Evolutionary conservation across 2,888 invertebrate genomes (phyloP).

Genomic region (Stenotaenia linearis): DNA sequence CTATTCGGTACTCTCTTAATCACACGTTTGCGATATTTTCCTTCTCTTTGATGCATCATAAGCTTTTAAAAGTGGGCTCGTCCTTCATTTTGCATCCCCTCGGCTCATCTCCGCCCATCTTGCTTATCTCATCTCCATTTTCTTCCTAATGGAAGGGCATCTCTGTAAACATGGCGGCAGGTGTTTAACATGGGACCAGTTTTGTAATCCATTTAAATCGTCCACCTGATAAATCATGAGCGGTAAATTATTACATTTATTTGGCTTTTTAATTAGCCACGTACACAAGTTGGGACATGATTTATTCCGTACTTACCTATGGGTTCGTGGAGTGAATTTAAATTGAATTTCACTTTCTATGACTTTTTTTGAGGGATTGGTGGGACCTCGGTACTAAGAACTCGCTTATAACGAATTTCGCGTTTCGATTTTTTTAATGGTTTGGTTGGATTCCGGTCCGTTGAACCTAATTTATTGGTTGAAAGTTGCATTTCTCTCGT

Average conservation of each 20-base stretch:
- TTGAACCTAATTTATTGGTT: too few species aligned
- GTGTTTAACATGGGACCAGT: neutral
- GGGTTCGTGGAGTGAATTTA: neutral
- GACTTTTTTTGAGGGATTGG: too few species aligned
- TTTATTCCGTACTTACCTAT: neutral
- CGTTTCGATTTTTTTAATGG: too few species aligned
- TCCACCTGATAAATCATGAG: neutral
- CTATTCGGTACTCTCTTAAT: slow-evolving; percentile 1
- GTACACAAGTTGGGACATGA: neutral
- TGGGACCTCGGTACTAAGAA: too few species aligned
- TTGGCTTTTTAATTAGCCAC: neutral
- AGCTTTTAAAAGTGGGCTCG: slow-evolving; percentile 7
- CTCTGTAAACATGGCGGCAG: slow-evolving; percentile 21
- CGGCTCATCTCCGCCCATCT: slow-evolving; percentile 1
- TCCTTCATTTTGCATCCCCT: slow-evolving; percentile 10
- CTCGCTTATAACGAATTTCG: too few species aligned
- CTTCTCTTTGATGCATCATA: slow-evolving; percentile 21
- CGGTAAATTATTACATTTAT: neutral
- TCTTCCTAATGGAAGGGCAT: neutral
- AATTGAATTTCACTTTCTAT: neutral
- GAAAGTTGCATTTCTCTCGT: too few species aligned
- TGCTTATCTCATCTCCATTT: slow-evolving; percentile 16
- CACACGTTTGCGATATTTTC: slow-evolving; percentile 2
- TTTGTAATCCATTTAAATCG: slow-evolving; percentile 1
- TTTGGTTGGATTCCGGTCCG: too few species aligned